Percentiles rank a stretch among this genome's conserved stretches.
Evolutionary conservation across 2,797 vertebrate genomes (phyloP).

Genomic region (Cirrhinus molitorella): DNA sequence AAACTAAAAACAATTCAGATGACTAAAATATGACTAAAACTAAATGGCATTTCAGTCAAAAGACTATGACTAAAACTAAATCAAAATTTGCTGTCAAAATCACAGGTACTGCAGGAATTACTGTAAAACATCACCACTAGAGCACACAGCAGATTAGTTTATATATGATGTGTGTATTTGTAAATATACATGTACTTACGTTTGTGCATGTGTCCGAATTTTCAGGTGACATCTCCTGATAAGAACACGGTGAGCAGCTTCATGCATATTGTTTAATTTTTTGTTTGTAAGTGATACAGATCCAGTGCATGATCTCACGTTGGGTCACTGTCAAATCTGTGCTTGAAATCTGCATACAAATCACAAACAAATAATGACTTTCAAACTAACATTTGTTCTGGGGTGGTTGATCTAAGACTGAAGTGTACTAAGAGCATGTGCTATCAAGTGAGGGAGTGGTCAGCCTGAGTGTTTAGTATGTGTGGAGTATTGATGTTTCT

Average conservation of each 20-base stretch:
- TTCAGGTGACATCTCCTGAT: slow-evolving; percentile 16
- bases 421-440: background rate
- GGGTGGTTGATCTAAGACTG: background rate
- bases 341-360: background rate
- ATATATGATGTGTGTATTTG: background rate
- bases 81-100: too few species aligned
- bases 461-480: slow-evolving; percentile 19
- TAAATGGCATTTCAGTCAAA: too few species aligned
- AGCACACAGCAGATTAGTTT: slow-evolving; percentile 61
- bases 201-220: background rate
- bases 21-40: too few species aligned
- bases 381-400: background rate
- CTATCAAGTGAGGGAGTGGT: background rate
- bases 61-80: too few species aligned
- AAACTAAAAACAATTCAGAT: too few species aligned
- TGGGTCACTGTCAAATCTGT: background rate
- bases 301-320: background rate
- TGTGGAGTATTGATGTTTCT: slow-evolving; percentile 35
- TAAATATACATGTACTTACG: background rate
- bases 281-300: background rate
- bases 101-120: too few species aligned
- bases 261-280: background rate
- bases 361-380: background rate
- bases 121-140: background rate
- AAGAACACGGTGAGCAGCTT: slow-evolving; percentile 19